These are phyloP conservation scores for Archaeoteleia sp. DNA, from an alignment of 2,888 invertebrate genomes.

Conservation along the genomic window DNA sequence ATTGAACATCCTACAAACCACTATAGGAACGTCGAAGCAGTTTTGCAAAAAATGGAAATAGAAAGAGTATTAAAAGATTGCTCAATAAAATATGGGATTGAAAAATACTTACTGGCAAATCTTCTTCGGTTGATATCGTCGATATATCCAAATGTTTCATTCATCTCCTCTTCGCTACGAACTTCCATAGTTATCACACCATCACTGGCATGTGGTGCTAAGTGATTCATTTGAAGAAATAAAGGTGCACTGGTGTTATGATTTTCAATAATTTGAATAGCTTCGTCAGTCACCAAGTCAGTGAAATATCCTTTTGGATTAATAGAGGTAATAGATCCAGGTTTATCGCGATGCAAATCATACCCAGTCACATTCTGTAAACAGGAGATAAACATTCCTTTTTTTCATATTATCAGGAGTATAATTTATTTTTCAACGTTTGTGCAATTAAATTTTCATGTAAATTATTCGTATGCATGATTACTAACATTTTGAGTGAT, in stretches of 20 bases:
- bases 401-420: background rate
- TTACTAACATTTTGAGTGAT: conserved; percentile 69
- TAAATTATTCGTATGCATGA: conserved; percentile 41
- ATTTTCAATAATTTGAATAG: conserved; percentile 78
- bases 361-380: conserved; percentile 63
- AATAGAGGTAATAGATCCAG: conserved; percentile 61
- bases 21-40: too few species aligned
- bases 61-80: too few species aligned
- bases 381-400: background rate
- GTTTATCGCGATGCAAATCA: conserved; percentile 74
- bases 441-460: background rate
- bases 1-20: too few species aligned
- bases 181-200: conserved; percentile 82
- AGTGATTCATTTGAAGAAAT: conserved; percentile 86
- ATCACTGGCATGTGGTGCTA: conserved; percentile 87
- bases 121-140: conserved; percentile 81
- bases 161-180: conserved; percentile 78
- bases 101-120: conserved; percentile 80
- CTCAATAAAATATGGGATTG: too few species aligned
- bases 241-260: conserved; percentile 81
- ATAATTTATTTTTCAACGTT: background rate
- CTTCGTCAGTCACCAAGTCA: conserved; percentile 81
- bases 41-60: too few species aligned
- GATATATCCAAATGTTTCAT: conserved; percentile 83
- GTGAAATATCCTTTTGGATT: conserved; percentile 81